Percentiles rank a stretch among this genome's conserved stretches.
Evolutionary conservation across 2,113 vertebrate species (phyloP).

Genomic region (Heterochromis multidens): DNA sequence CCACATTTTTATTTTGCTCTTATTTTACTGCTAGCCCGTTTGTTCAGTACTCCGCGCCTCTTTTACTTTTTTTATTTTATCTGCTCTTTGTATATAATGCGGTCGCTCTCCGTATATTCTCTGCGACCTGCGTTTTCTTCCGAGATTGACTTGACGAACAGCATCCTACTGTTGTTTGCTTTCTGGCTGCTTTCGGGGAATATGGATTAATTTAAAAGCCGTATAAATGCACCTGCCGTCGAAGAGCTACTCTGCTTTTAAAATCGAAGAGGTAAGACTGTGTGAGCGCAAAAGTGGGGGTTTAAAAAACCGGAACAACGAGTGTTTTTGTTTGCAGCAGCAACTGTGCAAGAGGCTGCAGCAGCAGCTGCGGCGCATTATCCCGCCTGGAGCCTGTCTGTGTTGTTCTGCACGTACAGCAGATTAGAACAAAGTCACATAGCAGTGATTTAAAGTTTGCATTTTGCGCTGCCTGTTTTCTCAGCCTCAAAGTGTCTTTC

Average conservation of each 20-base stretch:
- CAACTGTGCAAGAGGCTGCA: conserved; percentile 20
- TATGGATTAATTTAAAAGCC: conserved; percentile 27
- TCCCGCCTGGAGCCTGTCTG: conserved; percentile 31
- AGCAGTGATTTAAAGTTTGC: not conserved
- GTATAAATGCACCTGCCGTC: conserved; percentile 65
- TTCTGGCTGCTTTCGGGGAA: conserved; percentile 8
- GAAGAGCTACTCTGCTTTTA: not conserved
- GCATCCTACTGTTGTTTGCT: conserved; percentile 17
- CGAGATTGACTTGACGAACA: not conserved
- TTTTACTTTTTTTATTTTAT: not conserved
- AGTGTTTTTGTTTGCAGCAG: not conserved
- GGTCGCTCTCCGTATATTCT: not conserved
- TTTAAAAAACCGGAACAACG: not conserved
- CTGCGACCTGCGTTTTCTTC: not conserved
- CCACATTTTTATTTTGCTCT: conserved; percentile 25
- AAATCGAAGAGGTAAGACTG: conserved; percentile 56
- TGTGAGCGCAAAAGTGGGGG: accelerated
- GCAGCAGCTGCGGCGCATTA: conserved; percentile 56
- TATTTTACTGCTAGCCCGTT: not conserved
- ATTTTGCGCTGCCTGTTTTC: not conserved
- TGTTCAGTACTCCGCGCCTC: not conserved
- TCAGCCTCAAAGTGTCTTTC: not conserved
- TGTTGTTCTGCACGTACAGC: not conserved
- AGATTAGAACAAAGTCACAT: not conserved
- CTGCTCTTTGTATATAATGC: conserved; percentile 38